Conservation (phyloP, 2,888 invertebrate genomes). For the Coenonympha glycerion region DNA sequence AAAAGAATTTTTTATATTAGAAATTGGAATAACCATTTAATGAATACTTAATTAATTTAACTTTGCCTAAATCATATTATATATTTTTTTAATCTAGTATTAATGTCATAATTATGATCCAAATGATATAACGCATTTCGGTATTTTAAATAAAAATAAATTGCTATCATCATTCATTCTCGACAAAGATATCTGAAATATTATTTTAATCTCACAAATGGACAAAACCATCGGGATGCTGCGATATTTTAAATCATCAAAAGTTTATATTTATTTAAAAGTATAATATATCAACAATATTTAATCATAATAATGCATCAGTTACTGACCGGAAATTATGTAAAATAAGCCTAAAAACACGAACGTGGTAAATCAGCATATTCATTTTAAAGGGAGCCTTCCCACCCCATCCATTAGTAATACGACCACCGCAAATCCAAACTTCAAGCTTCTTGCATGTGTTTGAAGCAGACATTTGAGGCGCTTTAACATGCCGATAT, state of each 20-base stretch:
- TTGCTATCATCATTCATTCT: no score
- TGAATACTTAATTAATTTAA: no score
- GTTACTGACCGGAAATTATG: constrained; percentile 68
- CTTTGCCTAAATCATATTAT: no score
- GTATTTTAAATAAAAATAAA: neutral
- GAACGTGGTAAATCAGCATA: constrained; percentile 65
- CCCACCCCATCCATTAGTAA: constrained; percentile 67
- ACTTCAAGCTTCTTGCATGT: constrained; percentile 54
- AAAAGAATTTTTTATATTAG: no score
- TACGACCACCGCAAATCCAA: constrained; percentile 56
- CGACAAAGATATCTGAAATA: constrained; percentile 5
- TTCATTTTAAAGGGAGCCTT: constrained; percentile 58
- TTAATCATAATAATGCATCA: constrained; percentile 56
- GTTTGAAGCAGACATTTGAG: constrained; percentile 45
- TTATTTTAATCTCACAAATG: constrained; percentile 18
- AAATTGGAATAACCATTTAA: no score
- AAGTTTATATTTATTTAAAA: constrained; percentile 18
- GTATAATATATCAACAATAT: constrained; percentile 22
- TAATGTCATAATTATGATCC: no score
- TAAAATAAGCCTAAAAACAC: constrained; percentile 64
- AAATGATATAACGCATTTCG: no score
- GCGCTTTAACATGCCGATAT: constrained; percentile 42
- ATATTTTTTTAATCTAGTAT: no score
- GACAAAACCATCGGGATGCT: constrained; percentile 7
- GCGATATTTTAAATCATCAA: constrained; percentile 16